Evolutionary conservation across 2,797 vertebrate species (phyloP).

Genomic region (Lutjanus argentimaculatus): DNA sequence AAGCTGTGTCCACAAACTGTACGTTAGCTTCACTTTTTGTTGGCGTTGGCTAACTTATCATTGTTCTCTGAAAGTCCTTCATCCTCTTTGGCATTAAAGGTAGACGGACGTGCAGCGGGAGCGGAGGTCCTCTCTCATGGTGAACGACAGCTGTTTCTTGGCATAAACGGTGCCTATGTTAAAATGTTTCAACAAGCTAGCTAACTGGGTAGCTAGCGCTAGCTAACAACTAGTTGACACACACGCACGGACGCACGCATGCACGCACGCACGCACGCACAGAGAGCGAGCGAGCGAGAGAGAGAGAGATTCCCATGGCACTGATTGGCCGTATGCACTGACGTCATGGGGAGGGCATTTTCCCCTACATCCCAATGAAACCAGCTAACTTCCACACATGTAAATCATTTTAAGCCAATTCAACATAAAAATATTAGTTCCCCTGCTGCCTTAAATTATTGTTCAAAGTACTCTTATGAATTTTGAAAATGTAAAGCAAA

Average conservation of each 20-base stretch:
- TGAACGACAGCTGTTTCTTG: conserved; percentile 51
- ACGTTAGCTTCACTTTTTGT: conserved; percentile 60
- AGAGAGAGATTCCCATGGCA: conserved; percentile 65
- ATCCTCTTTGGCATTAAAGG: conserved; percentile 60
- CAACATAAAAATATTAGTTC: too few relatives aligned
- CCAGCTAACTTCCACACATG: too few relatives aligned
- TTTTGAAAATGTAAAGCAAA: too few relatives aligned
- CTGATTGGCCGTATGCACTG: conserved; percentile 61
- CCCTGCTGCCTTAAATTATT: too few relatives aligned
- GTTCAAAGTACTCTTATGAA: too few relatives aligned
- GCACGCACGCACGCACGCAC: conserved; percentile 31
- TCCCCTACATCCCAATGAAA: too few relatives aligned
- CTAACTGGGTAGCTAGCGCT: conserved; percentile 69
- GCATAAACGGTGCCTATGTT: conserved; percentile 46
- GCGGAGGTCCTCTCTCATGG: conserved; percentile 48
- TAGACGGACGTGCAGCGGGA: conserved; percentile 25
- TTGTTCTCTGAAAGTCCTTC: conserved; percentile 56
- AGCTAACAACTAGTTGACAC: conserved; percentile 82
- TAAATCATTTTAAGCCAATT: too few relatives aligned
- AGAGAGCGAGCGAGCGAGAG: conserved; percentile 22
- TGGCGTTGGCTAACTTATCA: conserved; percentile 66
- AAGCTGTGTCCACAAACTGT: conserved; percentile 52
- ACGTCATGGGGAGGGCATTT: conserved; percentile 49
- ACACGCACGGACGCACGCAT: conserved; percentile 45
- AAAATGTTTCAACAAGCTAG: conserved; percentile 70